Base-by-base conservation (phyloP, 2,888 invertebrate genomes). In the Drosophila paracracens region DNA sequence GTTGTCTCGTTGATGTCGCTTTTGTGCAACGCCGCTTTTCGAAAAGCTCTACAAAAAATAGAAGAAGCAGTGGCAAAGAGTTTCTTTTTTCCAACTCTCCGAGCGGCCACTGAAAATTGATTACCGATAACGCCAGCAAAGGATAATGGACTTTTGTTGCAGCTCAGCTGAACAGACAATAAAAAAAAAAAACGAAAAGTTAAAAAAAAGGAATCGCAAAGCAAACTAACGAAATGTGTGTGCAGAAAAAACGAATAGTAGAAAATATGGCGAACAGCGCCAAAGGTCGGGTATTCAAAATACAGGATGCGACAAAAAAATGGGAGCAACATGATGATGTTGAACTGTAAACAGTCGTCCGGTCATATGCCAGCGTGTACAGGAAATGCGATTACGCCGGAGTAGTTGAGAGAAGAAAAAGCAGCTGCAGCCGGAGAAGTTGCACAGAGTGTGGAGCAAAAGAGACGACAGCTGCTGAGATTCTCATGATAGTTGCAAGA, bases 111-210 rank as follows among this genome's bases (percentile, higher is more conserved):
- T 77, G 90, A 88, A 85, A 85, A 85, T 85, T 85, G 85, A 85
- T 85, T 89, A 85, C 90, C 85, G 88, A 85, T 85, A 85, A 84
- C 79, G 80, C 88, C 82, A 76, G 82, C 27, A 89, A 82, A 77
- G 90, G 89, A 89, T 85, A 85, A 85, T 85, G 90, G 85, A 89
- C 88, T 88, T 85, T 89, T 89, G 85, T 84, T 74, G 58, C 70
- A 70, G 33, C 81, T 25, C 46, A 63, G 76, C 72, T 74, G 78
- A 75, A 74, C 69, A 51, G 38, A 16, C 16, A 46, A 46, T 16
- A 46, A 25, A 58, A 70, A 69, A 70, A 43, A 43, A 21, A 10
- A 27, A 7, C 0, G 2, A 11, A 1, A 13, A 46, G 63, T 25
- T 25, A 25, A 66, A 64, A 65, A 54, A 51, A 57, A 59, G 21